phyloP scores from a whole-genome alignment of 2,888 invertebrate genomes.

The Drosophila helvetica region DNA sequence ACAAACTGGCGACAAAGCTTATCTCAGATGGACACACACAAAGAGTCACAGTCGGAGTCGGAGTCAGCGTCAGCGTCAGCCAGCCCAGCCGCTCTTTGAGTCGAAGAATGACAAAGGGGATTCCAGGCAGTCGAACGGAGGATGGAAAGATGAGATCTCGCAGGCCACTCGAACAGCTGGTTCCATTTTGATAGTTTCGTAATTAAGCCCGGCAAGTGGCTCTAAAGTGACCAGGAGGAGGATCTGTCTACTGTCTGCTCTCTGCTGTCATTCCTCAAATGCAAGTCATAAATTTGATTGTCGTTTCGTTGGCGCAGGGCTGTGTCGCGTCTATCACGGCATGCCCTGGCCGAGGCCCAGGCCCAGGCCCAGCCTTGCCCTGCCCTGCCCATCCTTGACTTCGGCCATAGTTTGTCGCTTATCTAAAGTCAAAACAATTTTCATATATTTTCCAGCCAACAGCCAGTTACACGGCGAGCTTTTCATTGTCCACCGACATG shows the following conservation, averaged over 20 bases:
- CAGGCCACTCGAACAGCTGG: conserved; percentile 66
- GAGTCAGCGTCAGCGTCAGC: conserved; percentile 36
- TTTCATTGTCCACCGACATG: conserved; percentile 81
- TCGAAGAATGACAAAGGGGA: conserved; percentile 25
- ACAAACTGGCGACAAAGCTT: conserved; percentile 76
- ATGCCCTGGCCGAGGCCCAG: conserved; percentile 17
- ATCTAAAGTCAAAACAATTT: conserved; percentile 84
- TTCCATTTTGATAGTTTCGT: conserved; percentile 18
- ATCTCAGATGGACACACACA: conserved; percentile 77
- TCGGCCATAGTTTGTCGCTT: conserved; percentile 68
- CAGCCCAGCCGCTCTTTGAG: conserved; percentile 25
- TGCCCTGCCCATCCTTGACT: conserved; percentile 16
- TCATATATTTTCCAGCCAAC: conserved; percentile 71
- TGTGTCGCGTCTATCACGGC: conserved; percentile 70
- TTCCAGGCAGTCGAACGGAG: neutral
- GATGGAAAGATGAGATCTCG: conserved; percentile 38
- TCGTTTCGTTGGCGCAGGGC: conserved; percentile 61
- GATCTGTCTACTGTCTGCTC: neutral
- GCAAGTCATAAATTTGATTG: conserved; percentile 80
- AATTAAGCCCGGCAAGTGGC: conserved; percentile 14
- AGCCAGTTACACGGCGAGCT: conserved; percentile 49
- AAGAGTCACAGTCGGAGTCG: conserved; percentile 48
- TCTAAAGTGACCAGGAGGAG: neutral
- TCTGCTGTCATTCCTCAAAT: conserved; percentile 63
- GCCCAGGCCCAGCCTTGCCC: conserved; percentile 18